phyloP scores from a whole-genome alignment of 2,113 vertebrate genomes.

The Uropsilus gracilis region DNA sequence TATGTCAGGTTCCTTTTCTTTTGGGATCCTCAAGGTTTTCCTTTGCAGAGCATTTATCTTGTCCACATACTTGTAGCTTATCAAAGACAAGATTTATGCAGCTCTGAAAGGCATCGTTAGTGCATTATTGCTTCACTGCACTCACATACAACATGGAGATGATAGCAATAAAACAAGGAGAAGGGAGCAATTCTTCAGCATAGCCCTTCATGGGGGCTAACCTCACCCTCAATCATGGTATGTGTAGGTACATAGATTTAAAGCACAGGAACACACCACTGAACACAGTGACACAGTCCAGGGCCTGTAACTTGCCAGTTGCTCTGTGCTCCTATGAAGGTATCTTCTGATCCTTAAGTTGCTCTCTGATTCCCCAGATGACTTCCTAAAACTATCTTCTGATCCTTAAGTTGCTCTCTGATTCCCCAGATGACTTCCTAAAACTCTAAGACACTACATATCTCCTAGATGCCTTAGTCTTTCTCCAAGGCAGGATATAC shows the following conservation, averaged over 20 bases:
- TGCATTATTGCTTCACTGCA: slow-evolving; percentile 7
- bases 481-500: background rate
- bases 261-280: background rate
- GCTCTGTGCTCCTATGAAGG: background rate
- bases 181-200: slow-evolving; percentile 26
- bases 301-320: no score
- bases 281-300: accelerated
- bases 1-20: background rate
- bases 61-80: background rate
- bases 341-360: background rate
- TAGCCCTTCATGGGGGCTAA: background rate
- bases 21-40: background rate
- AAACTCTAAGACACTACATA: background rate
- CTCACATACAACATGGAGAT: slow-evolving; percentile 7
- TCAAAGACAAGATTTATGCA: slow-evolving; percentile 48
- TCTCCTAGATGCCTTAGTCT: background rate
- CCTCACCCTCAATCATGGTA: background rate
- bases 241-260: background rate
- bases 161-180: slow-evolving; percentile 7
- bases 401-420: background rate
- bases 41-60: background rate
- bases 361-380: background rate
- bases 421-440: background rate
- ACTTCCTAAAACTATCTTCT: background rate
- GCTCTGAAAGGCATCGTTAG: slow-evolving; percentile 8